Conservation (phyloP, 92 coral and sea anemone species). For the Siderastrea siderea region DNA sequence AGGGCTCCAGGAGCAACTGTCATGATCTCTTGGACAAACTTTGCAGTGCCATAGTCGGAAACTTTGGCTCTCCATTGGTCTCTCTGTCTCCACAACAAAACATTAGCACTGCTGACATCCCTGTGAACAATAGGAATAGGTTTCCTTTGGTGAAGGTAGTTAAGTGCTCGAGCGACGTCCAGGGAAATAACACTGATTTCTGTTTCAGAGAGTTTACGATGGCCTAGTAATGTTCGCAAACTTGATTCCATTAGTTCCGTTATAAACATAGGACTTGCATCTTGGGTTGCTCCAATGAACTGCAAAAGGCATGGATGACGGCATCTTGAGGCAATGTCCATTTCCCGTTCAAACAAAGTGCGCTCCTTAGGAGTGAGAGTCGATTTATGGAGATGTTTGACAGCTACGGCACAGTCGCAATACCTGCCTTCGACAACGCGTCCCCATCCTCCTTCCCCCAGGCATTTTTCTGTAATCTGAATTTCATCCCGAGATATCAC, state of each 20-base stretch:
- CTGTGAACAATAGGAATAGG: slow-evolving; percentile 76
- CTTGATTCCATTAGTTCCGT: slow-evolving; percentile 68
- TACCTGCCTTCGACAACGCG: slow-evolving; percentile 70
- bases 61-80: slow-evolving; percentile 69
- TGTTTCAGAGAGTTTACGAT: slow-evolving; percentile 35
- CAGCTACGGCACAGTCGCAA: slow-evolving; percentile 76
- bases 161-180: slow-evolving; percentile 67
- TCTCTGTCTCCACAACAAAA: slow-evolving; percentile 61
- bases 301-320: slow-evolving; percentile 89
- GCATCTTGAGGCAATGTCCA: slow-evolving; percentile 83
- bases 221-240: slow-evolving; percentile 54
- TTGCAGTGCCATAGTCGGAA: slow-evolving; percentile 80
- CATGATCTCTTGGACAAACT: slow-evolving; percentile 71
- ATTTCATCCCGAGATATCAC: slow-evolving; percentile 73
- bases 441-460: slow-evolving; percentile 90
- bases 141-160: slow-evolving; percentile 61
- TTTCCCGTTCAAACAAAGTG: slow-evolving; percentile 79
- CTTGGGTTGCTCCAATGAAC: slow-evolving; percentile 89
- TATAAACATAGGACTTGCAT: slow-evolving; percentile 30
- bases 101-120: slow-evolving; percentile 78
- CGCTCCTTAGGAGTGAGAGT: slow-evolving; percentile 69
- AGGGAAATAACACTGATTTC: slow-evolving; percentile 51
- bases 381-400: slow-evolving; percentile 78
- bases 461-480: slow-evolving; percentile 33
- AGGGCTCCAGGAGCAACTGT: slow-evolving; percentile 78